Conservation (phyloP, 2,113 vertebrate genomes). For the Condylura cristata region DNA sequence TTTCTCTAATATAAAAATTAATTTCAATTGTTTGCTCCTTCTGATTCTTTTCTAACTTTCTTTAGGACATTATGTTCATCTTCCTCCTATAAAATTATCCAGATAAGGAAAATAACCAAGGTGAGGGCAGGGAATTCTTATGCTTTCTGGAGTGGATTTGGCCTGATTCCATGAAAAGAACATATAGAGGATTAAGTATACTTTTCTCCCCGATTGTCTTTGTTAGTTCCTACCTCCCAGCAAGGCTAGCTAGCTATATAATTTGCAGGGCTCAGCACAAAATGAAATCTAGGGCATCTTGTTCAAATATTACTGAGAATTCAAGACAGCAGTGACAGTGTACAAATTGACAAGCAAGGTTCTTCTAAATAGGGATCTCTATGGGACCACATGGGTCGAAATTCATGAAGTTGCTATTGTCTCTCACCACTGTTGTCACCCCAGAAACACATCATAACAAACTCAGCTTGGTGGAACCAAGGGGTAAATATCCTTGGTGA, state of each 20-base stretch:
- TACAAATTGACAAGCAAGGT: not conserved
- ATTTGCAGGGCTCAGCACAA: not conserved
- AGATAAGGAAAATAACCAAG: constrained; percentile 36
- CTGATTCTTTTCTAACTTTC: constrained; percentile 46
- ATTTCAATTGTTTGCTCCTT: not conserved
- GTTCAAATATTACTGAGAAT: constrained; percentile 10
- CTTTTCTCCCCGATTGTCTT: not conserved
- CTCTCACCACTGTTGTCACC: not conserved
- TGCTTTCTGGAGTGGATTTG: not conserved
- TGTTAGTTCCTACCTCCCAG: constrained; percentile 24
- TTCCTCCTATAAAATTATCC: constrained; percentile 6
- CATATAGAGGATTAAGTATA: constrained; percentile 41
- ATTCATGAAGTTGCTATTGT: not conserved
- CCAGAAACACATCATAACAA: not conserved
- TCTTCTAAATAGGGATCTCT: not conserved
- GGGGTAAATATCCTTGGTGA: not conserved
- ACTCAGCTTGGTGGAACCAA: not conserved
- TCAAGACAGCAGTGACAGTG: not conserved
- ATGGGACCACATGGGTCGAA: not conserved
- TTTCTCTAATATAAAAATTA: constrained; percentile 36
- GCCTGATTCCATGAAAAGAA: not conserved
- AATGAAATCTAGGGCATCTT: not conserved
- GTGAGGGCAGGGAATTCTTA: not conserved
- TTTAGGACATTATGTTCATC: not conserved
- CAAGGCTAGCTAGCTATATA: not conserved